Conservation (phyloP, 2,113 vertebrate genomes). For the Mirounga angustirostris region DNA sequence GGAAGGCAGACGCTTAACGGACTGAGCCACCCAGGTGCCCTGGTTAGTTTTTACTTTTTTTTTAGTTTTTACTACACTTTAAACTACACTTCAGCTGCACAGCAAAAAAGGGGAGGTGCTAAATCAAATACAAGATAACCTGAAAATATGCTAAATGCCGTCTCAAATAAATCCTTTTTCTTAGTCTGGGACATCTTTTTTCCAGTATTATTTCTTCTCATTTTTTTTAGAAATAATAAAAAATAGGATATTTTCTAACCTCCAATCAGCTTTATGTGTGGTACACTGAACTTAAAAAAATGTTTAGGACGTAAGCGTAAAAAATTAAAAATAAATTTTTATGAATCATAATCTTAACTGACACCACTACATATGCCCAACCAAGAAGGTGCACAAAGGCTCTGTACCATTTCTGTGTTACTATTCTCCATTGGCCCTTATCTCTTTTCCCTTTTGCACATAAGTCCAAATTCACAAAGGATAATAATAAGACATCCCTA, state of each 20-base stretch:
- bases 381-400: background rate
- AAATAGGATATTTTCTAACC: background rate
- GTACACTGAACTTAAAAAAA: background rate
- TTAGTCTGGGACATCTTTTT: conserved; percentile 12
- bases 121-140: conserved; percentile 17
- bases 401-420: background rate
- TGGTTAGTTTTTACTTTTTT: too few species aligned
- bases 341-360: background rate
- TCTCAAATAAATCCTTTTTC: background rate
- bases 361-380: background rate
- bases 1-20: background rate
- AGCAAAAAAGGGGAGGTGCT: background rate
- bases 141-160: background rate
- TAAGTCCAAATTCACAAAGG: background rate
- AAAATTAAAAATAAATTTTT: background rate
- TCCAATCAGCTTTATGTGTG: background rate
- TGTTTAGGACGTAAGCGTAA: background rate
- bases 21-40: background rate
- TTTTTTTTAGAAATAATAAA: conserved; percentile 24
- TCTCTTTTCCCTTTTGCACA: background rate
- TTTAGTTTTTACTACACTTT: background rate
- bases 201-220: background rate
- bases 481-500: background rate
- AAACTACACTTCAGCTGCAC: background rate
- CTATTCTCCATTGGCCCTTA: background rate